These are phyloP conservation scores for Pseudotriccus pelzelni DNA, from an alignment of 2,797 vertebrate genomes.

Conservation along the genomic window DNA sequence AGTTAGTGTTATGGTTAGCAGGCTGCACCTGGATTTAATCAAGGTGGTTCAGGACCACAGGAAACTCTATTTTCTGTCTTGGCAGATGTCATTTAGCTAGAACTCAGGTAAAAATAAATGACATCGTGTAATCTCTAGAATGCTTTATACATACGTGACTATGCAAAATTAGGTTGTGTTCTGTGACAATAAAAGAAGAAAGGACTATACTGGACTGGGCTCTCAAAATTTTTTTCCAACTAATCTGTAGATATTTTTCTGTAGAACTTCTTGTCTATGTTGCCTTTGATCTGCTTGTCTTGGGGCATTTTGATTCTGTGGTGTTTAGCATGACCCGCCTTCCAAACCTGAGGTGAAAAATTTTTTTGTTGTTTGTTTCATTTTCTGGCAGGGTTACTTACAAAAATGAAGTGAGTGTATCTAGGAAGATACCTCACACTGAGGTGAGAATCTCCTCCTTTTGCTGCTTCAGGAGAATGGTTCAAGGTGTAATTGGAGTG, in stretches of 20 bases:
- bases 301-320: not conserved
- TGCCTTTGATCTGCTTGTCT: not conserved
- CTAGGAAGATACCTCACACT: not conserved
- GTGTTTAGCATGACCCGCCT: not conserved
- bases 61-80: not conserved
- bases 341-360: not conserved
- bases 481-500: not conserved
- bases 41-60: not conserved
- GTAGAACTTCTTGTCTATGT: not conserved
- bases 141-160: not conserved
- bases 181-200: not conserved
- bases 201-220: not conserved
- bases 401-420: not conserved
- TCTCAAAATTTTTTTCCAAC: not conserved
- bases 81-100: not conserved
- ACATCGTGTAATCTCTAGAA: not conserved
- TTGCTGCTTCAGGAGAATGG: not conserved
- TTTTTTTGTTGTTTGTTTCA: not conserved
- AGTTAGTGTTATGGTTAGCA: not conserved
- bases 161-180: not conserved
- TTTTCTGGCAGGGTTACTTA: not conserved
- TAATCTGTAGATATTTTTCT: not conserved
- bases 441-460: not conserved
- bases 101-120: not conserved
- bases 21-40: not conserved